Conservation (phyloP, 2,797 vertebrate species). For the Coregonus ussuriensis region DNA sequence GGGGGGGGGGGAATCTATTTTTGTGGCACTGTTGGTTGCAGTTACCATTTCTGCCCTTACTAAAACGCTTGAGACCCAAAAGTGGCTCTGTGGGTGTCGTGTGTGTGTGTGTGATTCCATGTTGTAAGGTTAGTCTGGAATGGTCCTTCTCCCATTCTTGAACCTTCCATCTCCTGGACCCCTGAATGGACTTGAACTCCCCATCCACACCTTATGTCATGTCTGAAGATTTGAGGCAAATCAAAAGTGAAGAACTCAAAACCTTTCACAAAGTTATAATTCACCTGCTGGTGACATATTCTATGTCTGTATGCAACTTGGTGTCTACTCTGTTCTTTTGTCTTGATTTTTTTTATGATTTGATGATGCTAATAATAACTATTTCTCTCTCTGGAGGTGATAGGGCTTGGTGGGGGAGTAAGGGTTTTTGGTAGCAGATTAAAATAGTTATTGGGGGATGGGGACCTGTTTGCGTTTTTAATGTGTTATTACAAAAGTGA, state of each 20-base stretch:
- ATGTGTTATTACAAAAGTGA: conserved; percentile 61
- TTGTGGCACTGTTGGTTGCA: conserved; percentile 57
- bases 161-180: conserved; percentile 44
- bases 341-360: conserved; percentile 66
- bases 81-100: conserved; percentile 40
- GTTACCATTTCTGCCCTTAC: conserved; percentile 46
- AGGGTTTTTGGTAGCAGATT: conserved; percentile 74
- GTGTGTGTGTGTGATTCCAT: neutral
- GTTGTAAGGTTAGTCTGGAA: conserved; percentile 47
- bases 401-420: conserved; percentile 50
- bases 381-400: conserved; percentile 46
- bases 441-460: conserved; percentile 57
- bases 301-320: conserved; percentile 71
- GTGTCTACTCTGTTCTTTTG: conserved; percentile 65
- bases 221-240: conserved; percentile 49
- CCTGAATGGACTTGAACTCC: conserved; percentile 48
- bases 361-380: conserved; percentile 41
- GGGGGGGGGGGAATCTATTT: conserved; percentile 21
- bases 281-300: conserved; percentile 60
- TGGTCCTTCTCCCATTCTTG: conserved; percentile 37
- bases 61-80: conserved; percentile 48
- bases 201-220: conserved; percentile 31
- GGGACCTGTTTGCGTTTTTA: conserved; percentile 70
- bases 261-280: conserved; percentile 41
- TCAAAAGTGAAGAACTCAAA: conserved; percentile 43